Evolutionary conservation across 1,140 invertebrate species (phyloP), one percentile per base, ranked within the genome.

Genomic region (Stegodyphus mimosarum): DNA sequence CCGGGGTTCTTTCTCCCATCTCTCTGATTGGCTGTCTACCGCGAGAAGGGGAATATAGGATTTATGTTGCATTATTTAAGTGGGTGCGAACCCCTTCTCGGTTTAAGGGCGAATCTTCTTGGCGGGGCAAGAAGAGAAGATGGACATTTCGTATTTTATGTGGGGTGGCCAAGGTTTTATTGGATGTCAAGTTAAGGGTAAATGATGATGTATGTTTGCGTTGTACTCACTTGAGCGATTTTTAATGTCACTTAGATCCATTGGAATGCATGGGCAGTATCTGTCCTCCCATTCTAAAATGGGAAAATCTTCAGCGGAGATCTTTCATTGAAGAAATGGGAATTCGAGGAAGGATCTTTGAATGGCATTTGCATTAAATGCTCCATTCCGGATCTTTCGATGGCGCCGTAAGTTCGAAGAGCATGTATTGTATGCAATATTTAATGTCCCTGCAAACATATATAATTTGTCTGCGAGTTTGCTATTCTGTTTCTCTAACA

Each of bases 31-130:
- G 75, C 48, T 13, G 48, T 48, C 33, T n/a, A 49, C 51, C 48
- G 13, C n/a, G 55, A 60, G 76, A 50, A 15, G 67, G 11, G 51
- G 53, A 50, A 50, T 5, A 7, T n/a, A 17, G 78, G 78, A 72
- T 81, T 81, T 72, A 64, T 81, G 78, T 17, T 33, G 78, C 69
- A 81, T 81, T 81, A 81, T 70, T 81, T 81, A 71, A 71, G 78
- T 48, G 78, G 50, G 48, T n/a, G 51, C 18, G 52, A 70, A 70
- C 7, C 69, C 73, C 55, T 51, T 71, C 66, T 67, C 51, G 51
- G 63, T 66, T 49, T 9, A 6, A 52, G 10, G 75, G 67, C 75
- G 49, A 77, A 33, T 33, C 33, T 33, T 33, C 33, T 33, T 33
- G 3, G 64, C 18, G 50, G 51, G 49, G 63, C 33, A 63, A 33